Conservation (phyloP, 2,113 vertebrate species). For the Ailurus styani region DNA sequence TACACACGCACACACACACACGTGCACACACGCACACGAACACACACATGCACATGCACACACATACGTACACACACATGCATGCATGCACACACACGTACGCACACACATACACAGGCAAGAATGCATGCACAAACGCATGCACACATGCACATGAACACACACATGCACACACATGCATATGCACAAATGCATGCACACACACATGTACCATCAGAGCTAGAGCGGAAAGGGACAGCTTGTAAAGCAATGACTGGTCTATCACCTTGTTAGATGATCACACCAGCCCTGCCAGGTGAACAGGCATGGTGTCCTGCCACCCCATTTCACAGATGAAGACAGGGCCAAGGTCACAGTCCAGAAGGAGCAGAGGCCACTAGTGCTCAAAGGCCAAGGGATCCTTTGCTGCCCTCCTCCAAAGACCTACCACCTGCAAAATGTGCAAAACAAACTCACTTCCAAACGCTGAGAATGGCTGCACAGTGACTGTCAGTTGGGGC, state of each 20-base stretch:
- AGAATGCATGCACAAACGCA: no score
- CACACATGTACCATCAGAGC: not conserved
- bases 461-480: not conserved
- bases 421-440: not conserved
- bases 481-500: rapidly evolving
- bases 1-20: not conserved
- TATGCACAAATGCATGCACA: no score
- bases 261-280: not conserved
- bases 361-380: not conserved
- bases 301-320: rapidly evolving
- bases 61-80: no score
- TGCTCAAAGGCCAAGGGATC: not conserved
- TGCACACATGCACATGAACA: not conserved
- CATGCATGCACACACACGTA: not conserved
- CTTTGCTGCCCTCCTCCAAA: not conserved
- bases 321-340: not conserved
- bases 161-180: not conserved
- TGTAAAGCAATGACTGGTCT: not conserved
- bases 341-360: not conserved
- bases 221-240: not conserved
- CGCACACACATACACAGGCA: no score
- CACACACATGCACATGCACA: no score
- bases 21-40: no score
- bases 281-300: not conserved
- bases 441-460: not conserved